Percentiles rank a stretch among this genome's conserved stretches.
These are phyloP conservation scores for Minunthozetes semirufus DNA, from an alignment of 2,888 invertebrate genomes.

Conservation along the genomic window DNA sequence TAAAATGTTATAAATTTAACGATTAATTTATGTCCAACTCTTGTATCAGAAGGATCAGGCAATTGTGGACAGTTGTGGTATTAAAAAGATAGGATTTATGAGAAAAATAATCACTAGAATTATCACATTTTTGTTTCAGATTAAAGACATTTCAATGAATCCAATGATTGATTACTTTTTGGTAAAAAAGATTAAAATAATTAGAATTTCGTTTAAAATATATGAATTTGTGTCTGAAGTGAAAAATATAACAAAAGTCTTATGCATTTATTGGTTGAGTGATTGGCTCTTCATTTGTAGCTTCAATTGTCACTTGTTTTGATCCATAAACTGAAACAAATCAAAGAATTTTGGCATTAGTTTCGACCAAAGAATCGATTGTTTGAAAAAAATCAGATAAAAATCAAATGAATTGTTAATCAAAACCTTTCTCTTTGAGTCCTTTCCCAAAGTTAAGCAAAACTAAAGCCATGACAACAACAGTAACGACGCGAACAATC, in stretches of 20 bases:
- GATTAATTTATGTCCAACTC: too few species aligned
- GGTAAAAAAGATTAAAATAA: too few species aligned
- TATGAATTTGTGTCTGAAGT: too few species aligned
- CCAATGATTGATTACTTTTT: too few species aligned
- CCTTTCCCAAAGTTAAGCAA: slow-evolving; percentile 40
- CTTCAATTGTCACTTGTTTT: background rate
- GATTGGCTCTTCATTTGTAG: background rate
- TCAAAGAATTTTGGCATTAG: background rate
- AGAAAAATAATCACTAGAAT: slow-evolving; percentile 6
- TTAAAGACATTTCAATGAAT: too few species aligned
- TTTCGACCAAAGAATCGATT: background rate
- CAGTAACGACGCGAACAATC: slow-evolving; percentile 38
- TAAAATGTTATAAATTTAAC: too few species aligned
- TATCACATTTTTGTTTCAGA: background rate
- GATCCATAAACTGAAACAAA: background rate
- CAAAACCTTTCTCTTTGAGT: slow-evolving; percentile 40
- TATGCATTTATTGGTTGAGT: background rate
- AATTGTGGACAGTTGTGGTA: too few species aligned
- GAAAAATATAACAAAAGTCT: background rate
- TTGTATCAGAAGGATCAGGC: too few species aligned
- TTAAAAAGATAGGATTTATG: too few species aligned
- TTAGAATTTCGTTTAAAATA: too few species aligned
- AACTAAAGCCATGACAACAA: slow-evolving; percentile 38
- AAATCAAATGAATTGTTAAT: background rate
- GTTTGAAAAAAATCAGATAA: background rate